Evolutionary conservation across 2,113 vertebrate genomes (phyloP).

Genomic region (Myanophis thanlyinensis): DNA sequence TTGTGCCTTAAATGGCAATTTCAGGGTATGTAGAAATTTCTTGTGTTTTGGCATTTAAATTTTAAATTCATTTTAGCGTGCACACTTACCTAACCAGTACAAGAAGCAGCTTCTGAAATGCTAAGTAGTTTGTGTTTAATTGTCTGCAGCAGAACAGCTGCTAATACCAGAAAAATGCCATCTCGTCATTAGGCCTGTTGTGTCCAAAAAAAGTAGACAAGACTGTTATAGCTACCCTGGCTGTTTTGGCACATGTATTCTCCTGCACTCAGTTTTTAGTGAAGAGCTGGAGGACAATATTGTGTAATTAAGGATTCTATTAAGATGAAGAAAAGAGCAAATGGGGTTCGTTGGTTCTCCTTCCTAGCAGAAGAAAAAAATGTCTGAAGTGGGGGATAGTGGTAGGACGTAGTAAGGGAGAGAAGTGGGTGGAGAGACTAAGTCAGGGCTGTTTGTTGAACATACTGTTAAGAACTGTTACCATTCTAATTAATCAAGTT

Average conservation of each 20-base stretch:
- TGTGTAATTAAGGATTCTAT: conserved; percentile 99
- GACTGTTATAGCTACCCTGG: conserved; percentile 72
- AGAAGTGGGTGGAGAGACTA: conserved; percentile 86
- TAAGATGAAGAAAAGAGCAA: conserved; percentile 99
- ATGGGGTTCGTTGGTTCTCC: conserved; percentile 97
- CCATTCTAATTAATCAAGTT: conserved; percentile 99
- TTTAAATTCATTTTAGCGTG: conserved; percentile 59
- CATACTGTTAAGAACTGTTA: conserved; percentile 89
- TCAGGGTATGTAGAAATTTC: conserved; percentile 50
- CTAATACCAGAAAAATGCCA: conserved; percentile 71
- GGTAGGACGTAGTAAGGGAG: conserved; percentile 70
- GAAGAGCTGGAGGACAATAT: conserved; percentile 95
- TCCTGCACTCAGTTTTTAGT: conserved; percentile 72
- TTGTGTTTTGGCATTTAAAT: conserved; percentile 65
- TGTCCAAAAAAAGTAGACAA: conserved; percentile 66
- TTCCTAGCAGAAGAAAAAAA: conserved; percentile 79
- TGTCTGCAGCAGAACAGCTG: conserved; percentile 71
- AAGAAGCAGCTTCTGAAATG: conserved; percentile 65
- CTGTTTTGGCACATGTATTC: conserved; percentile 70
- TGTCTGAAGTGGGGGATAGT: conserved; percentile 76
- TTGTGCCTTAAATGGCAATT: conserved; percentile 38
- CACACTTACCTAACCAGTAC: conserved; percentile 65
- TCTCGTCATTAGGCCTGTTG: conserved; percentile 71
- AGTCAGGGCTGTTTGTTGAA: conserved; percentile 92
- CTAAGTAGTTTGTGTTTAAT: conserved; percentile 72